Evolutionary conservation across 2,113 vertebrate genomes (phyloP).

Genomic region (Albula glossodonta): DNA sequence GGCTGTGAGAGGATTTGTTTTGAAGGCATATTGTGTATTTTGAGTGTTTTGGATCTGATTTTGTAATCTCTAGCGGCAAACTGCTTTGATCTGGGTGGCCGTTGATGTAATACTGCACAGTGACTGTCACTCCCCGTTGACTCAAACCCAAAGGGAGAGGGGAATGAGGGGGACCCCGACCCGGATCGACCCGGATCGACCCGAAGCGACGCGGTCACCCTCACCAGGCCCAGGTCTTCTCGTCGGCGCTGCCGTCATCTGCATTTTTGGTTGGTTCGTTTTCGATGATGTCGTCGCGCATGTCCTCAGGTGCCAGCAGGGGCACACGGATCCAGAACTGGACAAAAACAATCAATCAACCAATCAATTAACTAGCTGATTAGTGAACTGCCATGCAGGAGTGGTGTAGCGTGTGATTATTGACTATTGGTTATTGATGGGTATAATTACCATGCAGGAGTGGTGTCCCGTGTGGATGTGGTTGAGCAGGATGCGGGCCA

Average conservation of each 20-base stretch:
- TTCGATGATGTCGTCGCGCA: slow-evolving; percentile 82
- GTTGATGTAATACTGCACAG: too few species aligned
- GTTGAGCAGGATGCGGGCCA: slow-evolving; percentile 83
- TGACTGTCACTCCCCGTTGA: too few species aligned
- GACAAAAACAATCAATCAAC: slow-evolving; percentile 19
- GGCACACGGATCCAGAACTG: slow-evolving; percentile 91
- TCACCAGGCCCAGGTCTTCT: slow-evolving; percentile 84
- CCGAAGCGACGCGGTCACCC: slow-evolving; percentile 33
- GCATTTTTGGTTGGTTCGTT: slow-evolving; percentile 67
- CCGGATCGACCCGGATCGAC: too few species aligned
- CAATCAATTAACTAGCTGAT: neutral
- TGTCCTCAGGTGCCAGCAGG: slow-evolving; percentile 77
- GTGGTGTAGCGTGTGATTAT: slow-evolving; percentile 76
- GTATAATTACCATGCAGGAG: slow-evolving; percentile 79
- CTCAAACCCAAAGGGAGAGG: too few species aligned
- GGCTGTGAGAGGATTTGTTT: too few species aligned
- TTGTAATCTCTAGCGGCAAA: too few species aligned
- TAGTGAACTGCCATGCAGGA: slow-evolving; percentile 77
- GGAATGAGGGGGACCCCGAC: too few species aligned
- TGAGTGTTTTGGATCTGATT: too few species aligned
- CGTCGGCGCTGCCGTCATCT: slow-evolving; percentile 69
- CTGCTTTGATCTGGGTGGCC: too few species aligned
- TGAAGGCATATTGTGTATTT: too few species aligned
- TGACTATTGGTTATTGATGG: neutral
- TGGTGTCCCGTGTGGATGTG: slow-evolving; percentile 90